Evolutionary conservation across 2,797 vertebrate genomes (phyloP), one percentile per base, ranked within the genome.

Genomic region (Gymnodraco acuticeps): DNA sequence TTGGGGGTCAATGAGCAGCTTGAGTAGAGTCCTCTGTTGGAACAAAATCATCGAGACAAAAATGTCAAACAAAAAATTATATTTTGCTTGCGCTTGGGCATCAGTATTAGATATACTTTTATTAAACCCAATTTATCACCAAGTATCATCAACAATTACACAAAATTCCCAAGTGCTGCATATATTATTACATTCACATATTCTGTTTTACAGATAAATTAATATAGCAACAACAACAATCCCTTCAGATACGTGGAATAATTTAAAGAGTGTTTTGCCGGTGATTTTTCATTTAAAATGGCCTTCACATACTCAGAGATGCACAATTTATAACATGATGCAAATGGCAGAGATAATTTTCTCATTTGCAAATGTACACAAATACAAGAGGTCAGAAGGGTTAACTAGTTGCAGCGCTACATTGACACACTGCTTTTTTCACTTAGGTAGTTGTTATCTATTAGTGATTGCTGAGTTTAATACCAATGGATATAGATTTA

Each of bases 401-500:
- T 75, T 61, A 77, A 7, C 64, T 55, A 4, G 15, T 60, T 47
- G 52, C 27, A 70, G 43, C 71, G 14, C 61, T 8, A 67, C 4
- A 56, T 55, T 53, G 53, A 38, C 48, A 31, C n/a, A 16, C 31
- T n/a, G 53, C 1, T 41, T 52, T 64, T 59, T 70, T 62, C 20
- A 59, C 56, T 43, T 58, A 53, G 38, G 50, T 38, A 42, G 23
- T 58, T 71, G 58, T 78, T 73, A 67, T 82, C 56, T 75, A 2
- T 62, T 46, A 65, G 42, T 61, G 56, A 75, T 86, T 15, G 14
- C 51, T 59, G 12, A 33, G 27, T 77, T 55, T 73, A 80, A 73
- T 84, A 80, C 79, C 53, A 77, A 86, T 75, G 27, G 41, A 51
- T 85, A 82, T 67, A 68, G 75, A 89, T 84, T 82, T 47, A 62